Evolutionary conservation across 2,888 invertebrate species (phyloP), one percentile per base, ranked within the genome.

Genomic region (Cecidostiba fungosa): DNA sequence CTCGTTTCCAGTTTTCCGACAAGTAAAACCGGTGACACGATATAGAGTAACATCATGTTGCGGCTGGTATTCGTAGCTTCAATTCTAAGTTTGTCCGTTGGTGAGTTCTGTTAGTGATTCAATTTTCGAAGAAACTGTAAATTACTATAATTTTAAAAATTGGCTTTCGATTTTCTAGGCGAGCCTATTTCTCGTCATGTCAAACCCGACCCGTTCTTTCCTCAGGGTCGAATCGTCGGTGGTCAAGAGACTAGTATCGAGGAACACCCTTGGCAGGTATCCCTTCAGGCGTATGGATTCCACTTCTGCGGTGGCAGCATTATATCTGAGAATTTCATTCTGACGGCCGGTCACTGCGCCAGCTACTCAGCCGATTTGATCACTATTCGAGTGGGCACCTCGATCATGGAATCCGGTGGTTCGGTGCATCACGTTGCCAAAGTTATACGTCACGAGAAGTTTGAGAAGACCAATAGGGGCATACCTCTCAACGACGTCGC

Each of bases 331-430:
- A 92, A 93, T 50, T 93, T 94, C 6, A 92, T 95, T 0, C 85
- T 96, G 0, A 95, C 95, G 0, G 95, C 96, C 4, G 95, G 95
- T 1, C 95, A 96, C 89, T 96, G 96, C 88, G 90, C 94, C 77
- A 87, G 89, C 72, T 82, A 90, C 87, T 78, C 83, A 78, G n/a
- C 80, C 76, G 66, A 43, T 3, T 77, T 32, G 62, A 83, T 90
- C 0, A 86, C 80, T 0, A 91, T 96, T 0, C 94, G 95, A 16
- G 88, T 89, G 0, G 91, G 90, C 16, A 89, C 95, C 4, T 94
- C 95, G 0, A 94, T 93, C 39, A 94, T 92, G 29, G 89, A 90
- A 0, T 84, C 89, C 0, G 95, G 95, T 0, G 96, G 96, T 0
- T 89, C 93, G 62, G 5, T 95, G 0, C 91, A 95, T n/a, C 91